A percentile compares a stretch with the other conserved stretches of the same genome.
Conservation (phyloP, 2,797 vertebrate species). For the Fundulus diaphanus region DNA sequence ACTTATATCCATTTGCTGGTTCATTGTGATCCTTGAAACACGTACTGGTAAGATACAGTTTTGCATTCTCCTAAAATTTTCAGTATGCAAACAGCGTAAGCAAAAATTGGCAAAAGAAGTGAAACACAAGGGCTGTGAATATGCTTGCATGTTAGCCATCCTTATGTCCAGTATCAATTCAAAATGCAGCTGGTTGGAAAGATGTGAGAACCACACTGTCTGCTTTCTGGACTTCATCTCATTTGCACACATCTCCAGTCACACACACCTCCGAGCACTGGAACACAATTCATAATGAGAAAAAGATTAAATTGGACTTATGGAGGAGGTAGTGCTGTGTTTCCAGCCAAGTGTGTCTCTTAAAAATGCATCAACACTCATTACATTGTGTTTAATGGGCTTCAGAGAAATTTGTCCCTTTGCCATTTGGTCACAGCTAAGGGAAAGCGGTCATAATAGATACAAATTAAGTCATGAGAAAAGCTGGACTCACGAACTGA, state of each 20-base stretch:
- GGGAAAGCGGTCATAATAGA: constrained; percentile 63
- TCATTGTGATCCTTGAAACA: not conserved
- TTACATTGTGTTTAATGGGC: constrained; percentile 67
- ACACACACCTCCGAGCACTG: constrained; percentile 29
- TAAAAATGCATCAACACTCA: constrained; percentile 71
- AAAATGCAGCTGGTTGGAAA: constrained; percentile 17
- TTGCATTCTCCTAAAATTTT: not conserved
- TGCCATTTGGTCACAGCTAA: constrained; percentile 56
- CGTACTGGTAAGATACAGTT: not conserved
- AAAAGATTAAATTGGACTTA: constrained; percentile 71
- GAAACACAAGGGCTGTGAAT: not conserved
- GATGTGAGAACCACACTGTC: constrained; percentile 22
- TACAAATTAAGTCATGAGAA: constrained; percentile 58
- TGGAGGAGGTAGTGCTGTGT: constrained; percentile 52
- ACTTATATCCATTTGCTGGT: not conserved
- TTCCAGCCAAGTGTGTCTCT: constrained; percentile 68
- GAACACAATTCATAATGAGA: constrained; percentile 61
- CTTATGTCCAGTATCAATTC: constrained; percentile 1
- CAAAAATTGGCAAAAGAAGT: not conserved
- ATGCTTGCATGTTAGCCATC: not conserved
- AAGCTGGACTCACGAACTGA: constrained; percentile 36
- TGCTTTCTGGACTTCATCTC: constrained; percentile 39
- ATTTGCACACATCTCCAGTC: constrained; percentile 20
- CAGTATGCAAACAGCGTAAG: not conserved
- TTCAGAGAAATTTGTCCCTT: constrained; percentile 55